Conservation (phyloP, 2,888 invertebrate species). For the Meteorus cinctellus region DNA sequence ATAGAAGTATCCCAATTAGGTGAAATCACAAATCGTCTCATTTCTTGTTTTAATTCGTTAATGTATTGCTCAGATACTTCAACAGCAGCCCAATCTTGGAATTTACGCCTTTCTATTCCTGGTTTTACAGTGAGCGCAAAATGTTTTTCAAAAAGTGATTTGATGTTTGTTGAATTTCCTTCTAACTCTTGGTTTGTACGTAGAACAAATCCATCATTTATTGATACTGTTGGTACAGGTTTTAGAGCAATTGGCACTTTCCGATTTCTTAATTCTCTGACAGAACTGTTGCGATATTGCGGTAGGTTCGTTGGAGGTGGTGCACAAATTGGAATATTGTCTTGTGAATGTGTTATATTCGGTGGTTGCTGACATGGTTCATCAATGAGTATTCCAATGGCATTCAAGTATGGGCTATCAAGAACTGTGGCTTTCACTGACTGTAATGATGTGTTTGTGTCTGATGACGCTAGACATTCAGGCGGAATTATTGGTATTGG, state of each 20-base stretch:
- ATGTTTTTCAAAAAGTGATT: conserved; percentile 37
- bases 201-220: not conserved
- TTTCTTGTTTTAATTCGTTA: conserved; percentile 54
- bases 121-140: conserved; percentile 18
- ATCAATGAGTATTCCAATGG: not conserved
- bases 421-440: not conserved
- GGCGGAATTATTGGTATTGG: not conserved
- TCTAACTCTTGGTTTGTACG: not conserved
- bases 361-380: not conserved
- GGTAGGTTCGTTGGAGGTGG: not conserved
- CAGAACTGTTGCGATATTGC: not conserved
- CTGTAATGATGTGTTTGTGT: not conserved
- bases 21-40: conserved; percentile 54
- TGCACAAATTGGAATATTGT: not conserved
- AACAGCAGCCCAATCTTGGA: not conserved
- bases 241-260: conserved; percentile 41
- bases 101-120: not conserved
- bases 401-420: not conserved
- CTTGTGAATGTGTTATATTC: not conserved
- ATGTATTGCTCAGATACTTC: conserved; percentile 25
- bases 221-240: not conserved
- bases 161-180: conserved; percentile 25
- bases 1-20: conserved; percentile 58
- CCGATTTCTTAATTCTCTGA: conserved; percentile 47
- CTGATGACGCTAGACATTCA: not conserved